Conservation (phyloP, 2,888 invertebrate genomes). For the Drosophila yooni region DNA sequence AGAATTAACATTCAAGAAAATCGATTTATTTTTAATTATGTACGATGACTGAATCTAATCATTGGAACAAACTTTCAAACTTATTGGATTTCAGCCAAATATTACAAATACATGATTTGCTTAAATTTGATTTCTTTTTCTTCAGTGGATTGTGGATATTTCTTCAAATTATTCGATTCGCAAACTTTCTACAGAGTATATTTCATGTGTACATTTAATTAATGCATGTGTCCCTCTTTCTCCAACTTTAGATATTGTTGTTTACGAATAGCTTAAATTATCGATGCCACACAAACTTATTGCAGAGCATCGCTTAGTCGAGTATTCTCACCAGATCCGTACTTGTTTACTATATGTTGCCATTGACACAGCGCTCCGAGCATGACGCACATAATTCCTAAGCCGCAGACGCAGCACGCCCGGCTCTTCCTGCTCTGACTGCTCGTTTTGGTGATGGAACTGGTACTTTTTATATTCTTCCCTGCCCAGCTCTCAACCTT, state of each 20-base stretch:
- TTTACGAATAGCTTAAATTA: not conserved
- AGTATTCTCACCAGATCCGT: not conserved
- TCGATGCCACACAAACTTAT: not conserved
- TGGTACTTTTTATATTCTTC: not conserved
- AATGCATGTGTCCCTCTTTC: not conserved
- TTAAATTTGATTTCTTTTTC: not conserved
- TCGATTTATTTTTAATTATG: too few species aligned
- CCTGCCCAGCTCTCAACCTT: not conserved
- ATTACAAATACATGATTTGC: not conserved
- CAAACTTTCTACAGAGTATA: not conserved
- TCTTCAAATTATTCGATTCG: not conserved
- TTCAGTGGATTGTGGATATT: not conserved
- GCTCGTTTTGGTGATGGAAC: constrained; percentile 13
- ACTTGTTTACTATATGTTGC: constrained; percentile 40
- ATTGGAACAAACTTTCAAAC: not conserved
- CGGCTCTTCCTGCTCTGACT: not conserved
- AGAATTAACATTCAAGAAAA: too few species aligned
- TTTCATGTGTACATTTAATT: not conserved
- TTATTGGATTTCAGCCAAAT: not conserved
- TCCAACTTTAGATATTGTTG: not conserved
- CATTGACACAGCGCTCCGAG: constrained; percentile 72
- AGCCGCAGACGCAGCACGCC: constrained; percentile 55
- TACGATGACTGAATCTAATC: too few species aligned
- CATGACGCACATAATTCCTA: constrained; percentile 80
- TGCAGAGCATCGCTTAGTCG: constrained; percentile 9